Evolutionary conservation across 2,797 vertebrate species (phyloP).

Genomic region (Lutra lutra): DNA sequence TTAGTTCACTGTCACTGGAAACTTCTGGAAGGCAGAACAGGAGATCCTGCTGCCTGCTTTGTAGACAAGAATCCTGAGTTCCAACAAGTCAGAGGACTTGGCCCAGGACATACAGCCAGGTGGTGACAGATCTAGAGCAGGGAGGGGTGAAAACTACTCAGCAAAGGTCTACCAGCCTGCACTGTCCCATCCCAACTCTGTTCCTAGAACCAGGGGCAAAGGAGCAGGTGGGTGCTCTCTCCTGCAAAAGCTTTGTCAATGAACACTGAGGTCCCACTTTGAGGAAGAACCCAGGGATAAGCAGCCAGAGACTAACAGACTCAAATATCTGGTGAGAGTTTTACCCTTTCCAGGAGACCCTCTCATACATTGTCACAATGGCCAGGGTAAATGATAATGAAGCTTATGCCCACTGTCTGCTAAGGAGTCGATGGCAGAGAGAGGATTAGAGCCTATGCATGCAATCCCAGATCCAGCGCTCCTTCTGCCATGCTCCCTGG

Average conservation of each 20-base stretch:
- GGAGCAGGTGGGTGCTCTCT: background rate
- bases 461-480: background rate
- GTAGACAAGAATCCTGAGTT: slow-evolving; percentile 22
- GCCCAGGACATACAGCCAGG: background rate
- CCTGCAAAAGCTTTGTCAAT: background rate
- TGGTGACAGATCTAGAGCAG: background rate
- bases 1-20: background rate
- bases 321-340: background rate
- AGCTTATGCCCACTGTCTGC: background rate
- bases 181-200: background rate
- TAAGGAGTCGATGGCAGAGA: background rate
- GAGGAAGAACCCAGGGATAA: background rate
- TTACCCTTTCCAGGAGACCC: background rate
- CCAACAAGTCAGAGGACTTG: slow-evolving; percentile 1
- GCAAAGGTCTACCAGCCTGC: background rate
- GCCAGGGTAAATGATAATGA: background rate
- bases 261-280: background rate
- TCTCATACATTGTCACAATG: background rate
- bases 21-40: background rate
- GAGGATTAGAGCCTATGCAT: background rate
- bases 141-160: background rate
- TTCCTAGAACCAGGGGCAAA: background rate
- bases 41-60: background rate
- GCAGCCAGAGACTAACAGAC: background rate
- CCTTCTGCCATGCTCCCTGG: background rate